Base-by-base conservation (phyloP, 2,113 vertebrate genomes). In the Emydura subglobosa region DNA sequence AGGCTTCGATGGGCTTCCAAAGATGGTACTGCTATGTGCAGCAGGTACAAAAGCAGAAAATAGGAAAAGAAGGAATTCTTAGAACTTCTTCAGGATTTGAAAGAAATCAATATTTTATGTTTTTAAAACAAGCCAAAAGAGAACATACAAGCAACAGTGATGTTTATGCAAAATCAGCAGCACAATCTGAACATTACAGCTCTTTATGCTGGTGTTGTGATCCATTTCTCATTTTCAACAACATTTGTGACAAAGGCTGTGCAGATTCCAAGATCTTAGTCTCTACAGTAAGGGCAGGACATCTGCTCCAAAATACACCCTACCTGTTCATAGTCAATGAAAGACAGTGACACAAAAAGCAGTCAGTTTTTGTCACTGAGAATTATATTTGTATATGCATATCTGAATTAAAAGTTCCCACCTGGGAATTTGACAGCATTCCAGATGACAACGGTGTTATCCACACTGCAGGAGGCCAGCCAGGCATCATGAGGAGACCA, bases 381-480 rank as follows among this genome's bases (percentile, higher is more conserved):
- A 47, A 85, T 50, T 68, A 50, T 7, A 7, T 42, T 55, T 8
- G 25, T 1, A 7, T 2, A 14, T 24, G 25, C 34, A 83, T 14
- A 79, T 4, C 9, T 68, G 50, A 82, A 83, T 57, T 0, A 1
- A 6, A 34, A 74, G 12, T 9, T 57, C 98, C 76, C 95, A 99
- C 99, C 99, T 98, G 99, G 99, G 92, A 99, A 99, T 94, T 99
- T 99, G 44, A 99, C 98, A 13, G 99, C 99, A 14, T 99, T 99
- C 99, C 99, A 99, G 97, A 99, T 99, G 94, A 99, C 99, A 7
- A 99, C 99, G 68, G 99, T 99, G 97, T 99, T 99, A 97, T 99
- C 99, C 74, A 99, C 99, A 84, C 99, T 99, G 98, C 99, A 99
- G 54, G 99, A 99, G 19, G 99, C 99, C 79, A 99, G 97, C 99